Conservation (phyloP, 2,113 vertebrate species). For the Hystrix cristata region DNA sequence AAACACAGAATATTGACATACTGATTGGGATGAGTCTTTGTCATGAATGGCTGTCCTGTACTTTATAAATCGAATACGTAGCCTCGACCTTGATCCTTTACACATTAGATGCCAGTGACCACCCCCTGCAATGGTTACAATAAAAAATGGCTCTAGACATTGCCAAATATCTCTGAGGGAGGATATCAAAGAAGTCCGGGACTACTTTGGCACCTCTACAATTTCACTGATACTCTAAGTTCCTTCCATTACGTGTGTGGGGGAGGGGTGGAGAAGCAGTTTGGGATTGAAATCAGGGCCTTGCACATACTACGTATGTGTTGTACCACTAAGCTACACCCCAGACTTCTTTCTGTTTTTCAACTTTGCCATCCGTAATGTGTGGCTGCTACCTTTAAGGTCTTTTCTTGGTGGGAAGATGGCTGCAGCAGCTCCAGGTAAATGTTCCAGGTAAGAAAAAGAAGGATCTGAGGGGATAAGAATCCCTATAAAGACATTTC, state of each 20-base stretch:
- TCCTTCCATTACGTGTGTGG: neutral
- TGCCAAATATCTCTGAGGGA: neutral
- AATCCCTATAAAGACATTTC: neutral
- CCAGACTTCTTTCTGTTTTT: neutral
- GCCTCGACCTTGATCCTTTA: neutral
- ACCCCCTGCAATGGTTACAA: neutral
- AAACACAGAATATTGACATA: constrained; percentile 7
- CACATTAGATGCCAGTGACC: neutral
- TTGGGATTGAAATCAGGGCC: neutral
- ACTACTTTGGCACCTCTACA: neutral
- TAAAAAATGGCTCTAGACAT: neutral
- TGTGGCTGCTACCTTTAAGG: neutral
- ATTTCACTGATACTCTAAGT: neutral
- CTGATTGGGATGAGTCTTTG: neutral
- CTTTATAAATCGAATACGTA: neutral
- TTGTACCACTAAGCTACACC: neutral
- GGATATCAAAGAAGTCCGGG: neutral
- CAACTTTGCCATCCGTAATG: neutral
- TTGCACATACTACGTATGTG: neutral
- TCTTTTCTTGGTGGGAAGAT: constrained; percentile 21
- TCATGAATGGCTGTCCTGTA: neutral
- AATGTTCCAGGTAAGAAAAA: neutral
- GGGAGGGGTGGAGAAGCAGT: too few species aligned
- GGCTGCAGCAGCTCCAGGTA: neutral
- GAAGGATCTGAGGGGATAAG: neutral